Evolutionary conservation across 2,888 invertebrate genomes (phyloP).

Genomic region (Alloplasta piceator): DNA sequence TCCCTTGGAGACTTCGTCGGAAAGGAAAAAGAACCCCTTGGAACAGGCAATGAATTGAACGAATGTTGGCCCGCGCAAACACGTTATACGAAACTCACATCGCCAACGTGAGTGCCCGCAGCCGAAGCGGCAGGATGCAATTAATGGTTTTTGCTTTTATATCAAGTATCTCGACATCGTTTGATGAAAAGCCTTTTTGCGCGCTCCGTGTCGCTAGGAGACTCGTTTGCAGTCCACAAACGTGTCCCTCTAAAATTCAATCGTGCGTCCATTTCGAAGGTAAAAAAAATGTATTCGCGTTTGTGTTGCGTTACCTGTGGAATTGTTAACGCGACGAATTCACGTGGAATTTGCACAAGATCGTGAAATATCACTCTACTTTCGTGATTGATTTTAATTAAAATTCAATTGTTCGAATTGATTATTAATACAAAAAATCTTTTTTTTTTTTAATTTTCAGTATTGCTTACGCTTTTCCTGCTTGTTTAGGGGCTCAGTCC

Average conservation of each 20-base stretch:
- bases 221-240: conserved; percentile 13
- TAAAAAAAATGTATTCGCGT: conserved; percentile 7
- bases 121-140: conserved; percentile 16
- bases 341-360: too few species aligned
- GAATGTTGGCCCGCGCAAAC: conserved; percentile 19
- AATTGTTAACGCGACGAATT: too few species aligned
- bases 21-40: conserved; percentile 32
- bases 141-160: conserved; percentile 47
- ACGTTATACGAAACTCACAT: not conserved
- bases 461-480: too few species aligned
- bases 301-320: too few species aligned
- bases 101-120: not conserved
- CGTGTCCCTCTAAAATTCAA: conserved; percentile 39
- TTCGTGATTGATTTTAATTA: too few species aligned
- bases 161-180: conserved; percentile 30
- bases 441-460: too few species aligned
- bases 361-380: too few species aligned
- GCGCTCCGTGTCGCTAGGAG: conserved; percentile 3
- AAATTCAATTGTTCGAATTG: too few species aligned
- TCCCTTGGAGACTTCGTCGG: not conserved
- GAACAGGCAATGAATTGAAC: conserved; percentile 50
- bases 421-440: too few species aligned
- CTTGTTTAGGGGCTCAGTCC: too few species aligned
- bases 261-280: conserved; percentile 7
- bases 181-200: conserved; percentile 53